Evolutionary conservation across 1,140 invertebrate genomes (phyloP).

Genomic region (Oppia nitens): DNA sequence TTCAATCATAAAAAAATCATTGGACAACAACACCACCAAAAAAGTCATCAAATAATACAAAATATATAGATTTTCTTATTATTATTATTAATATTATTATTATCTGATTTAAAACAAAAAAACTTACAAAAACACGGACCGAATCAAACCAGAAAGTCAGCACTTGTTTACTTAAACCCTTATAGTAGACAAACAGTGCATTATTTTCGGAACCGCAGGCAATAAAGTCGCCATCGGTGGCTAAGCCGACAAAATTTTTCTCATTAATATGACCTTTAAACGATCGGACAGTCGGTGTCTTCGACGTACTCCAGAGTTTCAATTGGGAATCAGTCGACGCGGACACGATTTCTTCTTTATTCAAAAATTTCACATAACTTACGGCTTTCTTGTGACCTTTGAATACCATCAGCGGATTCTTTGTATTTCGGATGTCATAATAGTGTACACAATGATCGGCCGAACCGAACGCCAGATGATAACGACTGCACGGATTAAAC

Average conservation of each 20-base stretch:
- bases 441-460: conserved; percentile 95
- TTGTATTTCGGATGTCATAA: conserved; percentile 75
- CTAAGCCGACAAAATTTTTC: conserved; percentile 93
- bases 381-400: conserved; percentile 87
- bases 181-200: conserved; percentile 81
- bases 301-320: conserved; percentile 78
- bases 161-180: conserved; percentile 68
- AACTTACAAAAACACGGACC: conserved; percentile 47
- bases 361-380: conserved; percentile 87
- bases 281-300: conserved; percentile 55
- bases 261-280: conserved; percentile 89
- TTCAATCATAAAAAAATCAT: neutral
- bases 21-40: neutral
- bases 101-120: conserved; percentile 7
- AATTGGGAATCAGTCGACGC: conserved; percentile 87
- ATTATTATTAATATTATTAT: no score
- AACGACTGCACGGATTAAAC: conserved; percentile 73
- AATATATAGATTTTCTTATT: no score
- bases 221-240: conserved; percentile 82
- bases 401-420: conserved; percentile 62
- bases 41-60: neutral
- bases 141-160: conserved; percentile 78
- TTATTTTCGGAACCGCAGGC: conserved; percentile 94
- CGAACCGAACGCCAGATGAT: conserved; percentile 78
- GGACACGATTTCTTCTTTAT: conserved; percentile 72